Percentiles rank a stretch among this genome's conserved stretches.
Evolutionary conservation across 1,140 invertebrate genomes (phyloP).

Genomic region (Drosophila santomea): DNA sequence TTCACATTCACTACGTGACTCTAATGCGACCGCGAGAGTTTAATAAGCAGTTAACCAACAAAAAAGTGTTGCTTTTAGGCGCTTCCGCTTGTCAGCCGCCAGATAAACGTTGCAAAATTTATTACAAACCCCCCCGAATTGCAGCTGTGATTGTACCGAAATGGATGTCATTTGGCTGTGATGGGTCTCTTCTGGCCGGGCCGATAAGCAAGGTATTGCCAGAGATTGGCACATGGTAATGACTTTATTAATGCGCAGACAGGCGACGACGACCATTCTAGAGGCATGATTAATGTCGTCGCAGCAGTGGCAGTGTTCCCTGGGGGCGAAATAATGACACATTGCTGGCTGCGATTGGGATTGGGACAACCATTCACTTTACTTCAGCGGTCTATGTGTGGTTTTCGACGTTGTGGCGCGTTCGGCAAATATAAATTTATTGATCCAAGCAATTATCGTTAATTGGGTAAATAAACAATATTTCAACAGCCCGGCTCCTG

Average conservation of each 20-base stretch:
- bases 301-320: not conserved
- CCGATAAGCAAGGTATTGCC: conserved; percentile 26
- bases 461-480: conserved; percentile 80
- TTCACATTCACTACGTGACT: conserved; percentile 14
- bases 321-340: conserved; percentile 20
- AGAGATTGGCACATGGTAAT: conserved; percentile 54
- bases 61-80: conserved; percentile 60
- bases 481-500: conserved; percentile 44
- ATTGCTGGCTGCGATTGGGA: conserved; percentile 30
- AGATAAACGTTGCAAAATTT: conserved; percentile 57
- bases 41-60: conserved; percentile 63
- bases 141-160: conserved; percentile 50
- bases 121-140: conserved; percentile 33
- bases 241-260: conserved; percentile 48
- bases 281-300: conserved; percentile 47
- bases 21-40: conserved; percentile 37
- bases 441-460: conserved; percentile 76
- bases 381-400: conserved; percentile 26
- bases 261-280: conserved; percentile 20
- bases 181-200: conserved; percentile 28
- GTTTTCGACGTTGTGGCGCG: conserved; percentile 28
- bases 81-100: conserved; percentile 59
- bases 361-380: conserved; percentile 15
- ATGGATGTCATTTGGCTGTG: conserved; percentile 45
- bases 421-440: conserved; percentile 76